Evolutionary conservation across 2,797 vertebrate genomes (phyloP).

Genomic region (Nannoperca australis): DNA sequence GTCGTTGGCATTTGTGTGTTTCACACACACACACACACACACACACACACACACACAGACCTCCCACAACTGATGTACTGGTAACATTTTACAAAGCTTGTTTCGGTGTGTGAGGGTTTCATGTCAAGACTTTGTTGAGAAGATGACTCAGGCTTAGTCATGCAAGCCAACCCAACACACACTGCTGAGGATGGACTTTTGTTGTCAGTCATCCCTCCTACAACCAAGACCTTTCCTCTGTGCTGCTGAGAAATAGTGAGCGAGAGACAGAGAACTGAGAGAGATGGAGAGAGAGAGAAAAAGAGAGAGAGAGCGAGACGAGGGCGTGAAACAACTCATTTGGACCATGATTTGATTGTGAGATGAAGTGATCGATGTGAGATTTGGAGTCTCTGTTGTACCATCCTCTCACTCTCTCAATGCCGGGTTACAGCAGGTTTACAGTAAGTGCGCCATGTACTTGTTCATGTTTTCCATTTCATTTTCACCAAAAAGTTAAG

Average conservation of each 20-base stretch:
- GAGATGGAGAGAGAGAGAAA: slow-evolving; percentile 52
- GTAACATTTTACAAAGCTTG: slow-evolving; percentile 26
- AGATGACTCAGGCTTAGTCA: slow-evolving; percentile 85
- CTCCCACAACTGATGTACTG: slow-evolving; percentile 41
- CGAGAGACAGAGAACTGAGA: slow-evolving; percentile 62
- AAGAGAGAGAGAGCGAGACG: slow-evolving; percentile 44
- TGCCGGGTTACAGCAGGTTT: slow-evolving; percentile 73
- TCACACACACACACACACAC: not conserved
- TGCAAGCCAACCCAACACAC: slow-evolving; percentile 67
- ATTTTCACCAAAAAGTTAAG: slow-evolving; percentile 29
- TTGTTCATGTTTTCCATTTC: slow-evolving; percentile 41
- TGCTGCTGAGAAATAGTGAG: slow-evolving; percentile 69
- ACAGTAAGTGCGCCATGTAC: slow-evolving; percentile 69
- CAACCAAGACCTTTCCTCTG: slow-evolving; percentile 62
- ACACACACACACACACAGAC: slow-evolving; percentile 7
- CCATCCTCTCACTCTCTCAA: slow-evolving; percentile 29
- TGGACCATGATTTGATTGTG: slow-evolving; percentile 51
- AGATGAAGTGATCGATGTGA: slow-evolving; percentile 52
- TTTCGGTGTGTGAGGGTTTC: slow-evolving; percentile 54
- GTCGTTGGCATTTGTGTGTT: slow-evolving; percentile 13
- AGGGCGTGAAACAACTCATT: slow-evolving; percentile 63
- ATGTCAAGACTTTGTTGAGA: slow-evolving; percentile 62
- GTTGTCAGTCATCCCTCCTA: slow-evolving; percentile 83
- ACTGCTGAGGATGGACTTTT: slow-evolving; percentile 68
- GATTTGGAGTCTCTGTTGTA: slow-evolving; percentile 28